Evolutionary conservation across 2,888 invertebrate genomes (phyloP), one percentile per base, ranked within the genome.

Genomic region (Agriopis leucophaearia): DNA sequence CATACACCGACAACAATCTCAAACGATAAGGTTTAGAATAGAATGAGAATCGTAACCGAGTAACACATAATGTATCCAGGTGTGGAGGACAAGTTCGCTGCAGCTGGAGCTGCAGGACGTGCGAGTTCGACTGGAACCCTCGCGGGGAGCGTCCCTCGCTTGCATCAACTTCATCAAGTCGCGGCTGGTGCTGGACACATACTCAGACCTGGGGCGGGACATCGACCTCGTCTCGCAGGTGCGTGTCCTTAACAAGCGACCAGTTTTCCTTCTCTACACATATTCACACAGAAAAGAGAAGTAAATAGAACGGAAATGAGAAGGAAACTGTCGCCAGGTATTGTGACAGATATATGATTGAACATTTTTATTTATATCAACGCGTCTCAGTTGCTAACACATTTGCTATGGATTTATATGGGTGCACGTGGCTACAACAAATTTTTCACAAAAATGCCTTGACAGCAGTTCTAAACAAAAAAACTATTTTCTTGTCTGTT

Each of bases 161-260:
- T 97, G 97, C 79, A 95, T 99, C 70, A 98, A 99, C 91, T 99
- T 99, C 87, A 97, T 99, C 74, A 97, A 97, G 88, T 99, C 99
- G 0, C 95, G 96, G 16, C 94, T 99, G 52, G 96, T 97, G 50
- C 95, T 98, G 61, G 98, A 99, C 85, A 96, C 96, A 6, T 96
- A 96, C 84, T 98, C 97, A 77, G 98, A 99, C 89, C 95, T 97
- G 55, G 96, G 97, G 13, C 98, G 98, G 88, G 99, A 99, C 81
- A 96, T 99, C 60, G 99, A 99, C 88, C 94, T 99, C 18, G 97
- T 98, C 0, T 99, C 99, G 0, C 97, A 97, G 89, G 98, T 95
- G 61, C 15, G 7, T 52, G 10, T 8, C 12, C 27, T n/a, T 27
- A 27, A 27, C 27, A 27, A 27, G 27, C 27, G 27, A 3, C 3